Conservation (phyloP, 2,888 invertebrate species). For the Lapara coniferarum region DNA sequence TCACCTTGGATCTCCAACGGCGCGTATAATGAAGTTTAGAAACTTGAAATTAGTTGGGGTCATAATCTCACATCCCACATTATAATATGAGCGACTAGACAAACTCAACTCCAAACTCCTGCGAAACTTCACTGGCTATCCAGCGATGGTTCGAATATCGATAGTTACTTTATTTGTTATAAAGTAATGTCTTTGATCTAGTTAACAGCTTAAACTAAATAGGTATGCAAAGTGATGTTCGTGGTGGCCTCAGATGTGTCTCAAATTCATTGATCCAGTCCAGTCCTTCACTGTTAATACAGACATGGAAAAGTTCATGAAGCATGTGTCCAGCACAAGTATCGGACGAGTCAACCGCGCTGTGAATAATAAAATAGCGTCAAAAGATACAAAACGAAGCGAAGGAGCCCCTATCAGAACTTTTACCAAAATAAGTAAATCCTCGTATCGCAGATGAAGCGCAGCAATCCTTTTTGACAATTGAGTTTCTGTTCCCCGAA, state of each 20-base stretch:
- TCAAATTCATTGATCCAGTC: too few relatives aligned
- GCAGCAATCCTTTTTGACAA: constrained; percentile 66
- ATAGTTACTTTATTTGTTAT: constrained; percentile 4
- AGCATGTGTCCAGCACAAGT: constrained; percentile 43
- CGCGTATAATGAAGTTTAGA: constrained; percentile 75
- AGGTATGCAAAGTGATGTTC: too few relatives aligned
- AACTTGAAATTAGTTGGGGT: constrained; percentile 76
- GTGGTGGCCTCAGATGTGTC: neutral
- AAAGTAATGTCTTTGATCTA: too few relatives aligned
- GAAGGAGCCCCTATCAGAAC: constrained; percentile 41
- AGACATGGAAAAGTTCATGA: constrained; percentile 46
- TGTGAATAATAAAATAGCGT: constrained; percentile 47
- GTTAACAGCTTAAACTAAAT: too few relatives aligned
- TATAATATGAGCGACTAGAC: constrained; percentile 49
- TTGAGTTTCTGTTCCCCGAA: constrained; percentile 70
- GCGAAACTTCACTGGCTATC: constrained; percentile 39
- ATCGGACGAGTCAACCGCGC: constrained; percentile 40
- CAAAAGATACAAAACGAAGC: constrained; percentile 44
- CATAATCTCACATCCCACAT: constrained; percentile 65
- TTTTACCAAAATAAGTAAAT: constrained; percentile 44
- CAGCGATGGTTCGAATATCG: constrained; percentile 36
- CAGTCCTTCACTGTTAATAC: constrained; percentile 32
- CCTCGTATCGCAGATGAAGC: constrained; percentile 50
- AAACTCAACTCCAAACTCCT: constrained; percentile 44
- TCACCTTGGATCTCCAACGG: constrained; percentile 70